Evolutionary conservation across 2,888 invertebrate species (phyloP).

Genomic region (Spisula subtruncata): DNA sequence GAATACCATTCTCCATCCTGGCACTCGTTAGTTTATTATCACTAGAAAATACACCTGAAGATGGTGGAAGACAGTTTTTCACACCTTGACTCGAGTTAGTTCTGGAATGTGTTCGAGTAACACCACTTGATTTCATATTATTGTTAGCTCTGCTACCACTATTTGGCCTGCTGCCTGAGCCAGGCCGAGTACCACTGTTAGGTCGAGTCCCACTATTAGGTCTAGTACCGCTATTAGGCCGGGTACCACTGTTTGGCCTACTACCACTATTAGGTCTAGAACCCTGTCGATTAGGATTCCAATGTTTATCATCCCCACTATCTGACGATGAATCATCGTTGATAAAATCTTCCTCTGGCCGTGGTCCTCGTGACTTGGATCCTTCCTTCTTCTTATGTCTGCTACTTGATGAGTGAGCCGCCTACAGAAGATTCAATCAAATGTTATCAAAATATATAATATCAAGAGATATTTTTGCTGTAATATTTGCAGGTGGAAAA

Average conservation of each 20-base stretch:
- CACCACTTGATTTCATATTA: slow-evolving; percentile 64
- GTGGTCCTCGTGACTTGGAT: slow-evolving; percentile 76
- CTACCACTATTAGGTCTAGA: slow-evolving; percentile 74
- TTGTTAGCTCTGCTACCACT: slow-evolving; percentile 71
- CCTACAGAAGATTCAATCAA: slow-evolving; percentile 35
- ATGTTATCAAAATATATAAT: no score
- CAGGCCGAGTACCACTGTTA: slow-evolving; percentile 72
- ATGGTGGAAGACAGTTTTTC: slow-evolving; percentile 21
- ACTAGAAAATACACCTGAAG: slow-evolving; percentile 30
- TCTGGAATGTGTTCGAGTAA: slow-evolving; percentile 54
- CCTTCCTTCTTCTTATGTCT: slow-evolving; percentile 43
- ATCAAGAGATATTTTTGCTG: no score
- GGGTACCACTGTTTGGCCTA: slow-evolving; percentile 62
- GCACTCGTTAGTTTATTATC: slow-evolving; percentile 32
- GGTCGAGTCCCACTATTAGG: slow-evolving; percentile 72
- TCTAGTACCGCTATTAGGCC: slow-evolving; percentile 74
- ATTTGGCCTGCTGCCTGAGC: slow-evolving; percentile 68
- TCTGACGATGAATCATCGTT: slow-evolving; percentile 76
- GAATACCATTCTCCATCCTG: slow-evolving; percentile 49
- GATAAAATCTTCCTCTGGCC: slow-evolving; percentile 83
- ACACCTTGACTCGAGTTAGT: slow-evolving; percentile 35
- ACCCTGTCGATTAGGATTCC: slow-evolving; percentile 56
- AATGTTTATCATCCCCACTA: slow-evolving; percentile 72
- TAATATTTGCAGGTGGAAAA: no score
- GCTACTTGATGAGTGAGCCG: slow-evolving; percentile 35